phyloP scores from a whole-genome alignment of 1,140 invertebrate species.

The Tribolium madens region DNA sequence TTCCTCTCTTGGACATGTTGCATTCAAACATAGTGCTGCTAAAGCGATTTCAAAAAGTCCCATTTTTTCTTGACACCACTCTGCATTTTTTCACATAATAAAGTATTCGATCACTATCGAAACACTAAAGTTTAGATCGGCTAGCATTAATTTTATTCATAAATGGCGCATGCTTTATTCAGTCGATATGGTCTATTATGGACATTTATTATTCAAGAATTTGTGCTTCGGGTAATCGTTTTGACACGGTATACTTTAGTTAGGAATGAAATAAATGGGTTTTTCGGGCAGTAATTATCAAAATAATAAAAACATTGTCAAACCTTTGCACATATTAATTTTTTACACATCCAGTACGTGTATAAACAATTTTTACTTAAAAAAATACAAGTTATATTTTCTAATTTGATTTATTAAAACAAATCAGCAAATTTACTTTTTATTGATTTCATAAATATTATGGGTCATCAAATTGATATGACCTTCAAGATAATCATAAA shows the following conservation, averaged over 20 bases:
- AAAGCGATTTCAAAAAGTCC: constrained; percentile 49
- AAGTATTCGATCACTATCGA: not conserved
- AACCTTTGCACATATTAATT: too few relatives aligned
- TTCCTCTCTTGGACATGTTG: constrained; percentile 44
- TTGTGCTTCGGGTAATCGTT: not conserved
- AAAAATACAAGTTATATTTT: not conserved
- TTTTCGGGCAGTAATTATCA: too few relatives aligned
- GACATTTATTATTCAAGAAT: constrained; percentile 6
- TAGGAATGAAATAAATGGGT: too few relatives aligned
- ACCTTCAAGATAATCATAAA: constrained; percentile 27
- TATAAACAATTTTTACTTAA: not conserved
- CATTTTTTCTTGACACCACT: constrained; percentile 21
- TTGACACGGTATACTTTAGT: not conserved
- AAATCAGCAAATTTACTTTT: constrained; percentile 14
- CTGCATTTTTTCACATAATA: constrained; percentile 6
- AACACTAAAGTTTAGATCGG: not conserved
- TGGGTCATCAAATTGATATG: constrained; percentile 1
- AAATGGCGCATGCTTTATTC: constrained; percentile 20
- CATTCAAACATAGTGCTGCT: constrained; percentile 52
- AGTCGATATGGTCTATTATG: constrained; percentile 5
- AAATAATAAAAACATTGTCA: not conserved
- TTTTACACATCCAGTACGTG: too few relatives aligned
- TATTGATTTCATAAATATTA: constrained; percentile 11
- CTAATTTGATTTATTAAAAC: not conserved
- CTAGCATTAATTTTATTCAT: constrained; percentile 7